Evolutionary conservation across 37 sponge, comb jelly and placozoan genomes (phyloP), one percentile per base, ranked within the genome.

Genomic region (Hexactinellida sp.): DNA sequence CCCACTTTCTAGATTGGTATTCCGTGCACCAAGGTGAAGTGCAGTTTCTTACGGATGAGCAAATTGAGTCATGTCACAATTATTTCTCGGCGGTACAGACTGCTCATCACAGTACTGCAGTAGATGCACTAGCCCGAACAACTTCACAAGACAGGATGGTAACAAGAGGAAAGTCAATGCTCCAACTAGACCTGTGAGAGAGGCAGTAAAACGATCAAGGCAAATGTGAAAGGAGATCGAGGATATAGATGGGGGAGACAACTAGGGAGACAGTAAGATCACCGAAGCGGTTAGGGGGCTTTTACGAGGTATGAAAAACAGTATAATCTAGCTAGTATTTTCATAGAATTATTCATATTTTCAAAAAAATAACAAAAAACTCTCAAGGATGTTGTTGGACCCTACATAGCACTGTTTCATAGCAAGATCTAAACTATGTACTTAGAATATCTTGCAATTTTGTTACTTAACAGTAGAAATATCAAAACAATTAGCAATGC

Each of bases 41-140:
- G 13, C 76, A 63, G 76, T 23, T 63, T 7, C 76, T 63, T 28
- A 63, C 76, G 13, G 76, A 63, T 3, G 76, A 63, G 34, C 76
- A 63, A 63, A 63, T 63, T 63, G 76, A 63, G 76, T 63, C 76
- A 63, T 63, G 76, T 28, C 76, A 63, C 76, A 63, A 63, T 63
- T 7, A 63, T 23, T 63, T 63, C 76, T 63, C 76, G 21, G 34
- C 25, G 76, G 76, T 63, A 32, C 76, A 63, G 76, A 28, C 76
- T n/a, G 13, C 76, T 63, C 76, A 63, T 63, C 76, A 63, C 30
- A 63, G 76, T 63, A 63, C 76, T 63, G 25, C 76, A 63, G 25
- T 63, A 28, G 76, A 63, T 63, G 76, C 76, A 63, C 25, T 63
- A 63, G 76, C 19, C 13, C 76, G 76, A 63, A 63, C 34, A 63